phyloP scores from a whole-genome alignment of 2,888 invertebrate genomes.

The Arge pagana region DNA sequence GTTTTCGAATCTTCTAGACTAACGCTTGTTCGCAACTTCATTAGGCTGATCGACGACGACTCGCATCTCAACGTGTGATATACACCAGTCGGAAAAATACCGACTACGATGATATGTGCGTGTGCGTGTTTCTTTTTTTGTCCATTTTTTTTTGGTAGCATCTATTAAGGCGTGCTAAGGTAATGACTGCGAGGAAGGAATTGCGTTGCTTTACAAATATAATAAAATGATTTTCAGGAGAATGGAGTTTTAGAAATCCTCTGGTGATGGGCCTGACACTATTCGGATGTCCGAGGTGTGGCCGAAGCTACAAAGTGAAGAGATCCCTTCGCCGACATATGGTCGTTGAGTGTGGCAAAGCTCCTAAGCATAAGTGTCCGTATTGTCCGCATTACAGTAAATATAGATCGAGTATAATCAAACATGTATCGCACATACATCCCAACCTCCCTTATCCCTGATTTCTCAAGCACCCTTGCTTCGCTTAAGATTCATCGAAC shows the following conservation, averaged over 20 bases:
- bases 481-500: too few relatives aligned
- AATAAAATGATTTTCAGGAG: slow-evolving; percentile 29
- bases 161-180: too few relatives aligned
- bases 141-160: too few relatives aligned
- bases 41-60: too few relatives aligned
- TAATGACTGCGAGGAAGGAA: too few relatives aligned
- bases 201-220: slow-evolving; percentile 7
- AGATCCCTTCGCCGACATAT: slow-evolving; percentile 58
- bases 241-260: slow-evolving; percentile 26
- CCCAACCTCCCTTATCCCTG: slow-evolving; percentile 13
- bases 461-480: too few relatives aligned
- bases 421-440: slow-evolving; percentile 50
- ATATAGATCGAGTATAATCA: slow-evolving; percentile 52
- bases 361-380: slow-evolving; percentile 51
- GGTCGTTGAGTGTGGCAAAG: slow-evolving; percentile 56
- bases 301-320: slow-evolving; percentile 64
- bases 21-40: too few relatives aligned
- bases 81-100: too few relatives aligned
- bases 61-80: too few relatives aligned
- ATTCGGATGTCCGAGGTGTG: slow-evolving; percentile 62
- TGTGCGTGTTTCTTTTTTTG: too few relatives aligned
- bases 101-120: too few relatives aligned
- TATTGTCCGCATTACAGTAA: slow-evolving; percentile 52
- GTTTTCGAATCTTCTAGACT: too few relatives aligned
- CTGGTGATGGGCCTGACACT: slow-evolving; percentile 32